phyloP scores from a whole-genome alignment of 2,888 invertebrate species.

The Rambutsinella grinnellia region DNA sequence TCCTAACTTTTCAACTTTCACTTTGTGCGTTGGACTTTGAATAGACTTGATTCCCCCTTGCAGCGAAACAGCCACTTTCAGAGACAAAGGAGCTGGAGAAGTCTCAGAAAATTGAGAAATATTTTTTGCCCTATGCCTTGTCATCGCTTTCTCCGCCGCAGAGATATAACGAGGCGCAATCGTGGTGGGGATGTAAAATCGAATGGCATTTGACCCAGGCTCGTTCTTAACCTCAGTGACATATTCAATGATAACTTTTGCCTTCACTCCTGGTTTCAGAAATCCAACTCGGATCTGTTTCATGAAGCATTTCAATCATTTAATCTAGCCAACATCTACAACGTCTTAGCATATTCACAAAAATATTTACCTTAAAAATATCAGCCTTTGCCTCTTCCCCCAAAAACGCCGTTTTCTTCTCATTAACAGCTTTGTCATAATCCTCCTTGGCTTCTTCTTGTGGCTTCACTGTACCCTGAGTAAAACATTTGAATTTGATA shows the following conservation, averaged over 20 bases:
- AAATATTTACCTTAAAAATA: conserved; percentile 58
- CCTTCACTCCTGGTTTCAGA: conserved; percentile 63
- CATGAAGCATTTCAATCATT: background rate
- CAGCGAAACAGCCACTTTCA: conserved; percentile 59
- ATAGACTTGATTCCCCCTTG: conserved; percentile 61
- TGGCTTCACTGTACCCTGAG: conserved; percentile 60
- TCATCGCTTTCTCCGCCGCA: conserved; percentile 52
- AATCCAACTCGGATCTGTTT: conserved; percentile 55
- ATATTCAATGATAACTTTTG: conserved; percentile 63
- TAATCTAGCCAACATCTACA: background rate
- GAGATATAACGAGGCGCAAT: conserved; percentile 66
- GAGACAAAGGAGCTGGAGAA: conserved; percentile 59
- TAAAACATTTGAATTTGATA: background rate
- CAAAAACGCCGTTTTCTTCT: conserved; percentile 58
- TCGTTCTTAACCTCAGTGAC: conserved; percentile 65
- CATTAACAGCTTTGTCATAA: conserved; percentile 61
- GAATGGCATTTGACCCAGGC: conserved; percentile 52
- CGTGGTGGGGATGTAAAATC: conserved; percentile 66
- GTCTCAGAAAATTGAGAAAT: conserved; percentile 51
- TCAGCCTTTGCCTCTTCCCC: conserved; percentile 62
- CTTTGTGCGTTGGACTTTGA: conserved; percentile 58
- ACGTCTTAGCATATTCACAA: background rate
- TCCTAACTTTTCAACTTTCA: conserved; percentile 40
- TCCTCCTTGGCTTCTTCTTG: conserved; percentile 62
- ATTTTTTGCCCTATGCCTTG: conserved; percentile 55